phyloP scores from a whole-genome alignment of 2,888 invertebrate species.

The Malachius bipustulatus region DNA sequence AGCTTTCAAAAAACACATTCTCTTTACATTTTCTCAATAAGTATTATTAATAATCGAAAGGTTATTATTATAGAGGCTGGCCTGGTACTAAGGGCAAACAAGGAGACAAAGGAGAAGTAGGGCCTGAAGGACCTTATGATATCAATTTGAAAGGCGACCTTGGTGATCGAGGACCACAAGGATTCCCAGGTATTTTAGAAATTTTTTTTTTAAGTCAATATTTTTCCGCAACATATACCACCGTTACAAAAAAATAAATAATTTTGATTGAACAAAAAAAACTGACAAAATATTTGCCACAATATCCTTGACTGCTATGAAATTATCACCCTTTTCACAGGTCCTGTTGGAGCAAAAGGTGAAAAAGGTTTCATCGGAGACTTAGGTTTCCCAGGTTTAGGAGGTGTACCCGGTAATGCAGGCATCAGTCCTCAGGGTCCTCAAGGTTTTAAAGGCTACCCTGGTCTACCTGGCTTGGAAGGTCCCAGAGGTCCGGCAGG shows the following conservation, averaged over 20 bases:
- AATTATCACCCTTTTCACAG: no score
- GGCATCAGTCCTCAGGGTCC: constrained; percentile 39
- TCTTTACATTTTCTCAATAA: no score
- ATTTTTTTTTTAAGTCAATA: no score
- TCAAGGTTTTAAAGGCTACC: constrained; percentile 53
- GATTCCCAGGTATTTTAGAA: constrained; percentile 34
- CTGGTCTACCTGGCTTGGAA: constrained; percentile 51
- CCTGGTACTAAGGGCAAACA: constrained; percentile 13
- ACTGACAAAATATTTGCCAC: no score
- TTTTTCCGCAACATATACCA: no score
- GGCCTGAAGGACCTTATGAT: constrained; percentile 13
- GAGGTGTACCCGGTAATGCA: constrained; percentile 32
- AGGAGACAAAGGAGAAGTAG: constrained; percentile 34
- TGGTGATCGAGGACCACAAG: no score
- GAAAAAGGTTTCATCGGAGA: constrained; percentile 44
- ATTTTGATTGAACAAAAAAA: not conserved
- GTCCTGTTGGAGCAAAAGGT: constrained; percentile 44
- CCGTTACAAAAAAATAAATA: no score
- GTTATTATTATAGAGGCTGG: no score
- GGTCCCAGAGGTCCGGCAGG: constrained; percentile 49
- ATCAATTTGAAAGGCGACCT: no score
- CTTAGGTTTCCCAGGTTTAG: constrained; percentile 41
- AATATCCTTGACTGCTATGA: constrained; percentile 8
- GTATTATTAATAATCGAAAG: no score
- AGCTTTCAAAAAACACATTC: not conserved